These are phyloP conservation scores for Spodoptera frugiperda DNA, from an alignment of 1,140 invertebrate species.

Conservation along the genomic window DNA sequence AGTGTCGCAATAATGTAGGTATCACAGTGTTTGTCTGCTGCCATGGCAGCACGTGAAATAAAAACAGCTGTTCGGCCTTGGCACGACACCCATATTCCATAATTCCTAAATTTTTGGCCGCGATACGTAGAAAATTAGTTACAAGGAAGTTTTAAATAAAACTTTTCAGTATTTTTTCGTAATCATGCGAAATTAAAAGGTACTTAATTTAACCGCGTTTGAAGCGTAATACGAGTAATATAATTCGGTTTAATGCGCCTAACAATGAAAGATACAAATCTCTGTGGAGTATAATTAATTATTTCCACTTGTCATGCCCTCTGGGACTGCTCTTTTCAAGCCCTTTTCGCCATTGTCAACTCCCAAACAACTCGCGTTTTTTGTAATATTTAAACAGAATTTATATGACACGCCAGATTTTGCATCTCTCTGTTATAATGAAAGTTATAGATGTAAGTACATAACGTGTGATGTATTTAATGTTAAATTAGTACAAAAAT, in stretches of 20 bases:
- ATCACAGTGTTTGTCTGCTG: constrained; percentile 13
- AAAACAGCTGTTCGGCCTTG: constrained; percentile 34
- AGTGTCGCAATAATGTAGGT: background rate
- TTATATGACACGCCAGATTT: too few relatives aligned
- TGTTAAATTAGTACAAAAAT: too few relatives aligned
- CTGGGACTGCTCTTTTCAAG: background rate
- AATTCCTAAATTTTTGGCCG: constrained; percentile 26
- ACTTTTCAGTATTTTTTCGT: background rate
- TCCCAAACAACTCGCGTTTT: too few relatives aligned
- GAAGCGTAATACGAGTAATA: too few relatives aligned
- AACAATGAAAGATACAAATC: constrained; percentile 2
- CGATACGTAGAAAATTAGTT: background rate
- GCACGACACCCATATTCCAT: constrained; percentile 21
- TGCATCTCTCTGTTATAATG: too few relatives aligned
- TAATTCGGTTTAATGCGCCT: background rate
- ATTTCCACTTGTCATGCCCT: constrained; percentile 9
- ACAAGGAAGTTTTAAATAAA: background rate
- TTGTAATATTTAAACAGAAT: too few relatives aligned
- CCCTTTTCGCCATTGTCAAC: background rate
- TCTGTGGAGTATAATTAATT: background rate
- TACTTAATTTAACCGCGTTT: too few relatives aligned
- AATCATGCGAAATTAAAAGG: background rate
- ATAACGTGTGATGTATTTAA: too few relatives aligned
- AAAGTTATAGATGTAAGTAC: too few relatives aligned
- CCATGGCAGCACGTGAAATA: constrained; percentile 10